A percentile compares a stretch with the other conserved stretches of the same genome.
phyloP scores from a whole-genome alignment of 2,797 vertebrate species.

The Enteromius anoplus region DNA sequence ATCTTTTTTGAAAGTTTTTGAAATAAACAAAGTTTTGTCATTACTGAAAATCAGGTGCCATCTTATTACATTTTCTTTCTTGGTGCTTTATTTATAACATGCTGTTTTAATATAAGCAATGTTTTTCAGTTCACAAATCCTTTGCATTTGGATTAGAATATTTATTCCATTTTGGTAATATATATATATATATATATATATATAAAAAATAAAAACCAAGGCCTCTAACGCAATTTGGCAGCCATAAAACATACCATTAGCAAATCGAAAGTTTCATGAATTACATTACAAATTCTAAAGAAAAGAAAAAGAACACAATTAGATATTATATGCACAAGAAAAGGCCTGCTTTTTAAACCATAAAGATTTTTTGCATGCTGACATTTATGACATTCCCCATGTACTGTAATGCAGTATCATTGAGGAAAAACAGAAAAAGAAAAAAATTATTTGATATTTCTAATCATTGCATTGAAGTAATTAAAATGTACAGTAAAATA shows the following conservation, averaged over 20 bases:
- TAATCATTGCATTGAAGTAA: background rate
- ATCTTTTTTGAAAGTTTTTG: conserved; percentile 13
- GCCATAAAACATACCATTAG: background rate
- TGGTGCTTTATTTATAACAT: background rate
- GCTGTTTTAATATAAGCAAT: background rate
- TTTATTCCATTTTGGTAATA: conserved; percentile 1
- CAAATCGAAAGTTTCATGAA: background rate
- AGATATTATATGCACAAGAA: background rate
- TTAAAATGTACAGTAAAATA: background rate
- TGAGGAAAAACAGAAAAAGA: background rate
- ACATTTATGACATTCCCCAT: background rate
- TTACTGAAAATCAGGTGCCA: background rate
- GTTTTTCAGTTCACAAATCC: background rate
- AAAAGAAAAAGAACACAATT: background rate
- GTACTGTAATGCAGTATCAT: background rate
- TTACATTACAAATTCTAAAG: background rate
- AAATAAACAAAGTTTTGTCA: conserved; percentile 21
- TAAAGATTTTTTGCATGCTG: background rate
- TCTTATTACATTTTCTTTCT: background rate
- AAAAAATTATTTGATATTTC: background rate
- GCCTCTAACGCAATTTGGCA: conserved; percentile 6
- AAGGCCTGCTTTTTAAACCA: background rate
- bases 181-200: too few species aligned
- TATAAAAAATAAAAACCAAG: background rate
- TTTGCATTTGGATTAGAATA: background rate